A percentile compares a stretch with the other conserved stretches of the same genome.
phyloP scores from a whole-genome alignment of 2,113 vertebrate species.

The Xenotilapia flavipinnis region DNA sequence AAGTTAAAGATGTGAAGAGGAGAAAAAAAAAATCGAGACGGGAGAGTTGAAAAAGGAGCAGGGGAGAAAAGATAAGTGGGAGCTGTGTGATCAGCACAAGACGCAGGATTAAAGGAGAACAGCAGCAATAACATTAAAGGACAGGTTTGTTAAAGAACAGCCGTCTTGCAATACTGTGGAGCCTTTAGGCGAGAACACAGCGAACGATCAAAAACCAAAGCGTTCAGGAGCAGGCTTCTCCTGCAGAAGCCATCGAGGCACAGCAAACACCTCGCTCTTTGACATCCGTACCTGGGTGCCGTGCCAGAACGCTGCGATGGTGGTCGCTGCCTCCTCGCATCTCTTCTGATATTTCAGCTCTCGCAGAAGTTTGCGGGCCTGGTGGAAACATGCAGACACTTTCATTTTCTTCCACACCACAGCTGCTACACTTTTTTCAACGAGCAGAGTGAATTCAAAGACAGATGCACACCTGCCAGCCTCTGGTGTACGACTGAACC shows the following conservation, averaged over 20 bases:
- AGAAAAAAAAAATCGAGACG: background rate
- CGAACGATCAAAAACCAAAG: background rate
- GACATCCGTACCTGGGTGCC: conserved; percentile 84
- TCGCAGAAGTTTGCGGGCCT: conserved; percentile 89
- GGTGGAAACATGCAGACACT: background rate
- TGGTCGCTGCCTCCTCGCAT: conserved; percentile 87
- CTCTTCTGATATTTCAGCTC: conserved; percentile 91
- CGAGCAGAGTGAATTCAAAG: background rate
- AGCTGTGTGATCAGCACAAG: conserved; percentile 42
- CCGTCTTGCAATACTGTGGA: background rate
- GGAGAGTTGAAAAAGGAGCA: conserved; percentile 3
- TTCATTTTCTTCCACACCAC: background rate
- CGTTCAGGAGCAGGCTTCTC: background rate
- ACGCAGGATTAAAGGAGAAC: conserved; percentile 12
- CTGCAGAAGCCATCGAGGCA: background rate
- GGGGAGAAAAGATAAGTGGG: background rate
- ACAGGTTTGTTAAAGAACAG: conserved; percentile 1
- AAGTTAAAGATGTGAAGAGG: conserved; percentile 22
- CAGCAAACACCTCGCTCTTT: background rate
- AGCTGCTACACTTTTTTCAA: background rate
- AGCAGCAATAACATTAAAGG: conserved; percentile 6
- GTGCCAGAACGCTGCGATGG: conserved; percentile 91
- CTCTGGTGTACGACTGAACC: conserved; percentile 91
- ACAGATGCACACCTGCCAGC: conserved; percentile 85
- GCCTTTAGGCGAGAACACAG: background rate